Evolutionary conservation across 2,113 vertebrate genomes (phyloP).

Genomic region (Cranoglanis bouderius): DNA sequence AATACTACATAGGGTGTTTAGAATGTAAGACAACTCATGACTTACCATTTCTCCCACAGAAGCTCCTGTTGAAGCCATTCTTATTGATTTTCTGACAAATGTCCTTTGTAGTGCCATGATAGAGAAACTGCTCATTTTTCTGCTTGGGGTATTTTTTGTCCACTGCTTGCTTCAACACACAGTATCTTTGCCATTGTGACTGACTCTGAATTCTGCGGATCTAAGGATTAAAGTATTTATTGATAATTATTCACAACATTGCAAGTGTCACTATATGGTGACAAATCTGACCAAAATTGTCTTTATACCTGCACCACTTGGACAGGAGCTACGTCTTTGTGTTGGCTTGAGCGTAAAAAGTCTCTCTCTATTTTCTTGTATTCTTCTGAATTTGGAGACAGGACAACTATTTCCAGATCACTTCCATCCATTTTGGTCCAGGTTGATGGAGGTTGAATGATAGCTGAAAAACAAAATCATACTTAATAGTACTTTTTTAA

Average conservation of each 20-base stretch:
- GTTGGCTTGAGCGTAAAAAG: constrained; percentile 50
- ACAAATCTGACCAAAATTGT: not conserved
- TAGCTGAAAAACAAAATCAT: constrained; percentile 48
- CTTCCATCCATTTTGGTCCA: constrained; percentile 59
- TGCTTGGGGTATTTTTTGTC: constrained; percentile 61
- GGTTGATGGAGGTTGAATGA: constrained; percentile 57
- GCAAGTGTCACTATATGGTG: not conserved
- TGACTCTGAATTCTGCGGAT: constrained; percentile 63
- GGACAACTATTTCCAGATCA: constrained; percentile 39
- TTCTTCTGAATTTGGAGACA: constrained; percentile 48
- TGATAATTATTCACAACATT: not conserved
- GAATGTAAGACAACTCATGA: not conserved
- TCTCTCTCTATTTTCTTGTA: constrained; percentile 53
- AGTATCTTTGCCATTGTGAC: constrained; percentile 61
- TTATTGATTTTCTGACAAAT: constrained; percentile 61
- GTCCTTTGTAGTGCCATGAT: constrained; percentile 63
- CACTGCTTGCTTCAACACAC: constrained; percentile 57
- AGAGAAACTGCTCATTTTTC: constrained; percentile 58
- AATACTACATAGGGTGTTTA: not conserved
- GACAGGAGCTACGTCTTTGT: not conserved
- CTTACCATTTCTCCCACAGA: constrained; percentile 67
- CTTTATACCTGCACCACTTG: constrained; percentile 58
- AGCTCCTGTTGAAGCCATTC: constrained; percentile 66
- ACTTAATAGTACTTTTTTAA: not conserved
- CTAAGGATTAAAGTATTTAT: constrained; percentile 30